Percentiles rank a stretch among this genome's conserved stretches.
These are phyloP conservation scores for Apotomis betuletana DNA, from an alignment of 2,888 invertebrate genomes.

Conservation along the genomic window DNA sequence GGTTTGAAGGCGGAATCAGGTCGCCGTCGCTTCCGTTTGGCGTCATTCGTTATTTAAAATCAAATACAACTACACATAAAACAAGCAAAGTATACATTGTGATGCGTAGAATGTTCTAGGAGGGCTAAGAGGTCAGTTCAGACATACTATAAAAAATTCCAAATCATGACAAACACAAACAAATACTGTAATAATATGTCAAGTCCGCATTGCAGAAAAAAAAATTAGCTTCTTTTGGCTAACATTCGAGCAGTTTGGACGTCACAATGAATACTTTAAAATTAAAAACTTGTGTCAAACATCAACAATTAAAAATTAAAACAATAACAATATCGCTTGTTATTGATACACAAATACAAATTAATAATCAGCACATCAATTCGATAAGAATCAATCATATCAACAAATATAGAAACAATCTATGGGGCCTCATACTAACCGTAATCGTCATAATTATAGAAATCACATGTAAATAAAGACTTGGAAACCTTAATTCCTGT, in stretches of 20 bases:
- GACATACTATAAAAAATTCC: no score
- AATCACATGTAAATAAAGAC: not conserved
- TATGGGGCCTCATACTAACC: conserved; percentile 14
- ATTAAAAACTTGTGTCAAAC: conserved; percentile 16
- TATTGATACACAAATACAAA: conserved; percentile 24
- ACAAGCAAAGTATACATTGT: conserved; percentile 17
- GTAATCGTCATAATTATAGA: conserved; percentile 1
- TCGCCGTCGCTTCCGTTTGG: conserved; percentile 22
- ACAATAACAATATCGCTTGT: conserved; percentile 40
- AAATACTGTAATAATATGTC: not conserved
- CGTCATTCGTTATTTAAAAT: conserved; percentile 21
- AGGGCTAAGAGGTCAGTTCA: no score
- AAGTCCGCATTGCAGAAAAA: no score
- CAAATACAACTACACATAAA: conserved; percentile 13
- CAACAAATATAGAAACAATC: conserved; percentile 24
- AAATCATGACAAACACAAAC: not conserved
- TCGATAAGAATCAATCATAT: conserved; percentile 29
- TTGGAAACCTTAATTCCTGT: not conserved
- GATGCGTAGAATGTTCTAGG: not conserved
- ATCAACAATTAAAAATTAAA: conserved; percentile 38
- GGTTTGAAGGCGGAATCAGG: conserved; percentile 43
- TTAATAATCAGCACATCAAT: conserved; percentile 24
- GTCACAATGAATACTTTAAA: conserved; percentile 15
- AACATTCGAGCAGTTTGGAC: not conserved
- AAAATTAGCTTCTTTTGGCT: not conserved